Evolutionary conservation across 2,113 vertebrate genomes (phyloP).

Genomic region (Tupaia tana): DNA sequence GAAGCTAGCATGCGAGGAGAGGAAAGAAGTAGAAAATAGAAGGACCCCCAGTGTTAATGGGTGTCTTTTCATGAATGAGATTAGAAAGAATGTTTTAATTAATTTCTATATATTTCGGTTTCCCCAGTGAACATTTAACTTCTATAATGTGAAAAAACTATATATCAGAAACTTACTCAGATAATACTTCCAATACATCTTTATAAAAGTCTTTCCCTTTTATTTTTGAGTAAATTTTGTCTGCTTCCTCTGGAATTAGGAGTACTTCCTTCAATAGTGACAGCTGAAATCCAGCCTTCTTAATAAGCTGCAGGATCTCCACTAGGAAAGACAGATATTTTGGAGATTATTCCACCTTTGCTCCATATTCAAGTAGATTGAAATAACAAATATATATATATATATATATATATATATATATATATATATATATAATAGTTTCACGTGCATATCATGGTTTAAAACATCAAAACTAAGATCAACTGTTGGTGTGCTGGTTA

Average conservation of each 20-base stretch:
- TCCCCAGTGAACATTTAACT: background rate
- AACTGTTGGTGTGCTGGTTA: background rate
- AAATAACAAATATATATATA: background rate
- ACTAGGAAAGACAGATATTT: conserved; percentile 66
- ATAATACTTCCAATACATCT: conserved; percentile 29
- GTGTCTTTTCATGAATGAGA: background rate
- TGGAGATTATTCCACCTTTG: background rate
- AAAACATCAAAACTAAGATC: background rate
- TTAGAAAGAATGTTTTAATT: background rate
- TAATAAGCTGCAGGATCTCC: conserved; percentile 59
- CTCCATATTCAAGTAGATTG: background rate
- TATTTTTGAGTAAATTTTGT: conserved; percentile 65
- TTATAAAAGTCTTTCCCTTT: conserved; percentile 57
- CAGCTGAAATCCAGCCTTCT: conserved; percentile 59
- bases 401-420: background rate
- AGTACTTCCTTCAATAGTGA: background rate
- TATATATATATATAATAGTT: background rate
- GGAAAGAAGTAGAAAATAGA: background rate
- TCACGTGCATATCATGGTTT: background rate
- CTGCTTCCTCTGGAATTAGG: background rate
- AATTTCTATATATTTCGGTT: conserved; percentile 35
- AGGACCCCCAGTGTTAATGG: background rate
- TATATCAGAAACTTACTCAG: conserved; percentile 70
- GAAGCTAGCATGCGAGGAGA: background rate
- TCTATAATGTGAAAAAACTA: background rate